phyloP scores from a whole-genome alignment of 2,113 vertebrate species.

The Bucco capensis region DNA sequence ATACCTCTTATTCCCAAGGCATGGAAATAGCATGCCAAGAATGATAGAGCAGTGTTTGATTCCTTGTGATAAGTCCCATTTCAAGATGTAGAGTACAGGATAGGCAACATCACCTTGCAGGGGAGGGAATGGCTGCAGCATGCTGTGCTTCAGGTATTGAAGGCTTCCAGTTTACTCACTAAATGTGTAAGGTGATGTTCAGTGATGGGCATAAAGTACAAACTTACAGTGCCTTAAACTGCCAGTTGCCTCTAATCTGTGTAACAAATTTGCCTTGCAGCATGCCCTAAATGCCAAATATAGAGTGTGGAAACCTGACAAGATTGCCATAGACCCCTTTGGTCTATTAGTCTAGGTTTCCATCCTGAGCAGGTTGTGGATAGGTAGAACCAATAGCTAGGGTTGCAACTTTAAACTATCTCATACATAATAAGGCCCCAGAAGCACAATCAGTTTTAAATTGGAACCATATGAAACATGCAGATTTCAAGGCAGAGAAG shows the following conservation, averaged over 20 bases:
- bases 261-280: background rate
- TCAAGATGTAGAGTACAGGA: background rate
- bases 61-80: background rate
- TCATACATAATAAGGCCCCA: background rate
- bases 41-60: background rate
- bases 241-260: background rate
- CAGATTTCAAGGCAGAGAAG: constrained; percentile 28
- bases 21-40: background rate
- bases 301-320: background rate
- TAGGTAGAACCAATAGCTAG: background rate
- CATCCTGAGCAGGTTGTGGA: background rate
- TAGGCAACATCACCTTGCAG: background rate
- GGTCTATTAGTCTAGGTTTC: background rate
- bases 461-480: background rate
- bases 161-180: background rate
- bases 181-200: background rate
- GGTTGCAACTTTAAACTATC: background rate
- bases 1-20: background rate
- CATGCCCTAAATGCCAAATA: background rate
- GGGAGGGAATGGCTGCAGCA: background rate
- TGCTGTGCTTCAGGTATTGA: accelerated
- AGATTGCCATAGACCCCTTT: background rate
- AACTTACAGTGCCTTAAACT: background rate
- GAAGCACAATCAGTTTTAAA: background rate
- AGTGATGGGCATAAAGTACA: background rate